These are phyloP conservation scores for Prunella fulvescens DNA, from an alignment of 2,113 vertebrate species.

Conservation along the genomic window DNA sequence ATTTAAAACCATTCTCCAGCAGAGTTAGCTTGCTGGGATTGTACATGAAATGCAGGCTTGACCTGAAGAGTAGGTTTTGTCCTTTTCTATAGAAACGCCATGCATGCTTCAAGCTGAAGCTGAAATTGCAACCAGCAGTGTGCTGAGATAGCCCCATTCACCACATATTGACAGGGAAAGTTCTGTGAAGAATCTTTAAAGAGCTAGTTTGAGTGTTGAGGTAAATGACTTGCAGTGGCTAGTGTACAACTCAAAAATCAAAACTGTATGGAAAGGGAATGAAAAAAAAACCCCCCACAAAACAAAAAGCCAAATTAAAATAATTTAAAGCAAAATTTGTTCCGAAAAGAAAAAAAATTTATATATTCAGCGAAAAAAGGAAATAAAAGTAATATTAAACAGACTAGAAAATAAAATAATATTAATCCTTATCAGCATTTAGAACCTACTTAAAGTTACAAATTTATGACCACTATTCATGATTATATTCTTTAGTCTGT, in stretches of 20 bases:
- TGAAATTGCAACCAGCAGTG: not conserved
- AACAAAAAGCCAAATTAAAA: not conserved
- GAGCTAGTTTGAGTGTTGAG: not conserved
- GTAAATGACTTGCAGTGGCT: not conserved
- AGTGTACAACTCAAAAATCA: not conserved
- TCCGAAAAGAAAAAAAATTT: not conserved
- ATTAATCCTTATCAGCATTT: not conserved
- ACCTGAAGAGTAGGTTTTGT: not conserved
- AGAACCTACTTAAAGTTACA: not conserved
- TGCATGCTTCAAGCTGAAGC: not conserved
- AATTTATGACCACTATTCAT: not conserved
- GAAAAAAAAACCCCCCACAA: not conserved
- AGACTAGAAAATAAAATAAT: not conserved
- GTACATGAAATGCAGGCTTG: not conserved
- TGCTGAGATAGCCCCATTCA: not conserved
- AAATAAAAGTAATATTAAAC: not conserved
- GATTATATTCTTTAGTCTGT: not conserved
- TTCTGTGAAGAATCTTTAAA: not conserved
- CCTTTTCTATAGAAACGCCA: not conserved
- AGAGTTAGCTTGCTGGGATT: not conserved
- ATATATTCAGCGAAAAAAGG: not conserved
- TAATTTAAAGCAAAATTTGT: not conserved
- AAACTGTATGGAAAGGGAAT: not conserved
- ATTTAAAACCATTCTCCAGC: not conserved
- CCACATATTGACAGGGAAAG: not conserved